Percentiles rank a stretch among this genome's conserved stretches.
Evolutionary conservation across 2,113 vertebrate species (phyloP).

Genomic region (Lagenorhynchus albirostris): DNA sequence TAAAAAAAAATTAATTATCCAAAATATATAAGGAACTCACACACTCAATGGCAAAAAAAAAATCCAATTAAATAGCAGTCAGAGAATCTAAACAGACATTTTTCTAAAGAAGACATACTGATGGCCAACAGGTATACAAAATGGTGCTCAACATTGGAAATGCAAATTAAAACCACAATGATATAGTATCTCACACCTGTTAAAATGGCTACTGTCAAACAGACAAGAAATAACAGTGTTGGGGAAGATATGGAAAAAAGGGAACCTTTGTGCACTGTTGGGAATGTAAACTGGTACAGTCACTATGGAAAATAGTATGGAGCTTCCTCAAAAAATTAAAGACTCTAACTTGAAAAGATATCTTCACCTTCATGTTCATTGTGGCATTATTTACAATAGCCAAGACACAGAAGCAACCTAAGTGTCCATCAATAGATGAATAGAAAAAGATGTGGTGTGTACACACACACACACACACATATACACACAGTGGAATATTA

Average conservation of each 20-base stretch:
- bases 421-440: too few species aligned
- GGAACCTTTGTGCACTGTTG: not conserved
- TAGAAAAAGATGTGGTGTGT: too few species aligned
- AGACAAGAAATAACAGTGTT: not conserved
- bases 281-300: not conserved
- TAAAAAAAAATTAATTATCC: not conserved
- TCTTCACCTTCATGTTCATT: too few species aligned
- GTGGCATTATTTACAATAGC: too few species aligned
- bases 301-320: not conserved
- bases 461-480: too few species aligned
- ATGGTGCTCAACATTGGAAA: not conserved
- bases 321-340: too few species aligned
- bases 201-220: not conserved
- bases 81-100: not conserved
- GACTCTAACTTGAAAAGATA: too few species aligned
- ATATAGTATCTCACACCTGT: not conserved
- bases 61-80: not conserved
- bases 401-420: too few species aligned
- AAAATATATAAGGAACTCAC: not conserved
- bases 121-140: not conserved
- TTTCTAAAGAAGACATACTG: not conserved
- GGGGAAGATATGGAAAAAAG: not conserved
- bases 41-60: not conserved
- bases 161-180: not conserved
- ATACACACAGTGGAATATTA: too few species aligned